These are phyloP conservation scores for Lepus europaeus DNA, from an alignment of 2,113 vertebrate species.

Conservation along the genomic window DNA sequence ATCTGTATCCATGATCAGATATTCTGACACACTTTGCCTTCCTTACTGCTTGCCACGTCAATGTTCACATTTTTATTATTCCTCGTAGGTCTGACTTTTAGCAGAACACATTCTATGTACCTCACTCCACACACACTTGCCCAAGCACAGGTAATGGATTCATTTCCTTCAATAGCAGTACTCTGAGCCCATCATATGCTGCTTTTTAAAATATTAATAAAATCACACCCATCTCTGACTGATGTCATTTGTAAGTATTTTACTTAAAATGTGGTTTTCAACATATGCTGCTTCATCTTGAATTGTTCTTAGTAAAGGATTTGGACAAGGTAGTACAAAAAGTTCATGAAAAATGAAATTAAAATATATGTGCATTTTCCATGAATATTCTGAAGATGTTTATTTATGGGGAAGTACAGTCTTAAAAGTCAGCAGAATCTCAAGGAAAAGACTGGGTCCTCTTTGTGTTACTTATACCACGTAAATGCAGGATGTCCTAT, in stretches of 20 bases:
- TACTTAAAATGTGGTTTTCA: not conserved
- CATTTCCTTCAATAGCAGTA: not conserved
- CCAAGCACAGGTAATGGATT: not conserved
- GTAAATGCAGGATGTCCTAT: not conserved
- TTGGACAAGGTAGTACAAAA: not conserved
- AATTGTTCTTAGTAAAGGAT: not conserved
- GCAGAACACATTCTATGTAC: conserved; percentile 24
- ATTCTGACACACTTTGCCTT: conserved; percentile 29
- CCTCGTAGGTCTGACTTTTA: conserved; percentile 48
- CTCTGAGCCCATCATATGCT: not conserved
- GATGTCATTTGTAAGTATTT: not conserved
- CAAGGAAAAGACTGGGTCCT: not conserved
- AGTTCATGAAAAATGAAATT: too few species aligned
- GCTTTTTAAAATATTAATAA: conserved; percentile 22
- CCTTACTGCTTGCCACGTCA: conserved; percentile 50
- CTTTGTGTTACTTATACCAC: not conserved
- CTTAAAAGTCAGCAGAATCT: not conserved
- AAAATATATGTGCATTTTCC: too few species aligned
- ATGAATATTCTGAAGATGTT: too few species aligned
- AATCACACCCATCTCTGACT: not conserved
- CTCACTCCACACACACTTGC: conserved; percentile 26
- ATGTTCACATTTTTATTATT: conserved; percentile 45
- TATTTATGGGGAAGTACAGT: not conserved
- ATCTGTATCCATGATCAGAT: conserved; percentile 40
- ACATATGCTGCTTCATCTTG: not conserved